Conservation (phyloP, 1,140 invertebrate species). For the Brachionus plicatilis region DNA sequence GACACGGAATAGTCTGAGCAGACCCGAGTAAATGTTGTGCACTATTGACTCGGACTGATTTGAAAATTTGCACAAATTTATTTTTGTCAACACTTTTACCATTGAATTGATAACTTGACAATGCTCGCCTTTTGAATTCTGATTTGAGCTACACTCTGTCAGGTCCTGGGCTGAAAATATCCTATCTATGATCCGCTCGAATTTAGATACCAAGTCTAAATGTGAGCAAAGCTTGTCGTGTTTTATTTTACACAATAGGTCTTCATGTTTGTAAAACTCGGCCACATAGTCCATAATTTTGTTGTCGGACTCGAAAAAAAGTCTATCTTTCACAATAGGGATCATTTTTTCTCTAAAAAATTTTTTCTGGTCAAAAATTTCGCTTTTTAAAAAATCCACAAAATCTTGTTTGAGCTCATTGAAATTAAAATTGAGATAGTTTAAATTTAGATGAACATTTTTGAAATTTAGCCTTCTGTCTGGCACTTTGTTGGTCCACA, state of each 20-base stretch:
- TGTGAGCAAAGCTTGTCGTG: neutral
- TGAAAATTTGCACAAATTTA: neutral
- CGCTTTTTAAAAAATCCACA: neutral
- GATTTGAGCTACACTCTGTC: neutral
- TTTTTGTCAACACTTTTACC: neutral
- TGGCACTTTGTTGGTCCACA: neutral
- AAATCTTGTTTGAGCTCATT: neutral
- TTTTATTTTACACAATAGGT: neutral
- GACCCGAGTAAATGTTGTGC: neutral
- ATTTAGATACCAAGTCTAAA: neutral
- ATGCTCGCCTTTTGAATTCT: neutral
- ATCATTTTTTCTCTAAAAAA: neutral
- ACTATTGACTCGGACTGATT: neutral
- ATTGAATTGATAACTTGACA: neutral
- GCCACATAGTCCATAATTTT: neutral
- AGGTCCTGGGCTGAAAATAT: neutral
- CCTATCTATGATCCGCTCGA: neutral
- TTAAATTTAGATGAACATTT: neutral
- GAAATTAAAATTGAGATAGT: neutral
- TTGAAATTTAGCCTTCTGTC: neutral
- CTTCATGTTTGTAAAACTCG: neutral
- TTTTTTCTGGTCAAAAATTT: neutral
- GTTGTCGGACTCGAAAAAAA: neutral
- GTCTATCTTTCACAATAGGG: neutral
- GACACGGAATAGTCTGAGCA: neutral